Evolutionary conservation across 64 coral and sea anemone genomes (phyloP).

Genomic region (Stylophora pistillata): DNA sequence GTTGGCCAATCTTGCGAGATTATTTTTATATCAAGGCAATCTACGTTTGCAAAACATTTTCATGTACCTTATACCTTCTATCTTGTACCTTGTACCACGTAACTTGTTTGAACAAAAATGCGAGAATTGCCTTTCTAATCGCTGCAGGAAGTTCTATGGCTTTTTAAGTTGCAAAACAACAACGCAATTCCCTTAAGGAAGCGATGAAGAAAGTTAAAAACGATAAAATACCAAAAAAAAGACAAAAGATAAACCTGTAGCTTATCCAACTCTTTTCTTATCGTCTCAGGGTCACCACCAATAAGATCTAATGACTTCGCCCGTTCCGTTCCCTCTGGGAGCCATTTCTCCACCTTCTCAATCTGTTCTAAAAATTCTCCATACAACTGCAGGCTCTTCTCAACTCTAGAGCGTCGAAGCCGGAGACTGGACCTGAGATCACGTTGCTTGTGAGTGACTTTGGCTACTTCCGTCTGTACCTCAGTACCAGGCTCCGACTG

Average conservation of each 20-base stretch:
- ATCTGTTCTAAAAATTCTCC: slow-evolving; percentile 72
- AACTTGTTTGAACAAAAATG: too few relatives aligned
- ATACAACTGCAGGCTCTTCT: slow-evolving; percentile 73
- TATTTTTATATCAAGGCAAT: too few relatives aligned
- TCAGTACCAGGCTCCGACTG: slow-evolving; percentile 80
- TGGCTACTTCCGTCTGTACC: slow-evolving; percentile 87
- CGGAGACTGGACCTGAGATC: slow-evolving; percentile 75
- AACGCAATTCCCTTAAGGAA: too few relatives aligned
- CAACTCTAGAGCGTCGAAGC: slow-evolving; percentile 60
- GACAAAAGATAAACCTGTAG: slow-evolving; percentile 43
- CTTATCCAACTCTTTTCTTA: slow-evolving; percentile 71
- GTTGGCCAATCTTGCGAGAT: too few relatives aligned
- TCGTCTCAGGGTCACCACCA: slow-evolving; percentile 70
- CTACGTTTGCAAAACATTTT: too few relatives aligned
- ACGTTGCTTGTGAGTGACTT: slow-evolving; percentile 75
- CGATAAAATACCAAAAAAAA: background rate
- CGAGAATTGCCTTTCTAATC: too few relatives aligned
- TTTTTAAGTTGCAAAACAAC: too few relatives aligned
- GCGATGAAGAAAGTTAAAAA: background rate
- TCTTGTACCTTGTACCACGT: too few relatives aligned
- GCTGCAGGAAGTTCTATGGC: too few relatives aligned
- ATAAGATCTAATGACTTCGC: slow-evolving; percentile 35
- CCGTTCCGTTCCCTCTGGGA: slow-evolving; percentile 61
- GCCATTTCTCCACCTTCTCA: slow-evolving; percentile 71
- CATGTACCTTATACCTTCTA: too few relatives aligned